A percentile compares a stretch with the other conserved stretches of the same genome.
Conservation (phyloP, 2,888 invertebrate species). For the Sipha maydis region DNA sequence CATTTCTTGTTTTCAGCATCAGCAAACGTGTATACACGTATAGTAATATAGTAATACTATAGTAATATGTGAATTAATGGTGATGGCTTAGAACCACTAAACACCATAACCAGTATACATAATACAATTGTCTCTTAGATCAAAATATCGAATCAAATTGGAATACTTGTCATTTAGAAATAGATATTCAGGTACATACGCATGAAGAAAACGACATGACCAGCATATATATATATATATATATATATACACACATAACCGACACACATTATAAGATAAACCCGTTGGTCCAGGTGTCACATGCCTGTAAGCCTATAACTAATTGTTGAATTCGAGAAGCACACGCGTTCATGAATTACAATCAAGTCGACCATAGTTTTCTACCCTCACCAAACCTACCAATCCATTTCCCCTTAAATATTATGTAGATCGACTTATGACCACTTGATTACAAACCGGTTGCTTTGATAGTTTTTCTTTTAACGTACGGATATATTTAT, state of each 20-base stretch:
- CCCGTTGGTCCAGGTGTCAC: constrained; percentile 52
- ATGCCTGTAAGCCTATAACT: constrained; percentile 49
- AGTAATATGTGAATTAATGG: not conserved
- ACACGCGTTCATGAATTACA: constrained; percentile 51
- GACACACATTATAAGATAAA: not conserved
- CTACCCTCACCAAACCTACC: constrained; percentile 6
- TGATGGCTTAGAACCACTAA: not conserved
- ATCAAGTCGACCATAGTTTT: constrained; percentile 40
- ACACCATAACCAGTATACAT: not conserved
- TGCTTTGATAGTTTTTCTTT: not conserved
- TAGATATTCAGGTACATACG: not conserved
- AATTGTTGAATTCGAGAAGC: constrained; percentile 58
- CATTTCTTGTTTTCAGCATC: not conserved
- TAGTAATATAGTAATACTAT: too few species aligned
- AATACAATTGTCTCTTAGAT: not conserved
- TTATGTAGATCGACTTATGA: constrained; percentile 45
- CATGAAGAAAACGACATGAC: not conserved
- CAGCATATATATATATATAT: too few species aligned
- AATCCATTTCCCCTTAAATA: constrained; percentile 35
- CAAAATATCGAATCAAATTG: not conserved
- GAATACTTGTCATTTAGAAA: not conserved
- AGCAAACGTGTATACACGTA: not conserved
- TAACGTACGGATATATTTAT: not conserved
- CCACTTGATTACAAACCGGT: constrained; percentile 60
- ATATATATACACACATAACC: not conserved